These are phyloP conservation scores for Rhinoptilus africanus DNA, from an alignment of 2,113 vertebrate genomes.

Conservation along the genomic window DNA sequence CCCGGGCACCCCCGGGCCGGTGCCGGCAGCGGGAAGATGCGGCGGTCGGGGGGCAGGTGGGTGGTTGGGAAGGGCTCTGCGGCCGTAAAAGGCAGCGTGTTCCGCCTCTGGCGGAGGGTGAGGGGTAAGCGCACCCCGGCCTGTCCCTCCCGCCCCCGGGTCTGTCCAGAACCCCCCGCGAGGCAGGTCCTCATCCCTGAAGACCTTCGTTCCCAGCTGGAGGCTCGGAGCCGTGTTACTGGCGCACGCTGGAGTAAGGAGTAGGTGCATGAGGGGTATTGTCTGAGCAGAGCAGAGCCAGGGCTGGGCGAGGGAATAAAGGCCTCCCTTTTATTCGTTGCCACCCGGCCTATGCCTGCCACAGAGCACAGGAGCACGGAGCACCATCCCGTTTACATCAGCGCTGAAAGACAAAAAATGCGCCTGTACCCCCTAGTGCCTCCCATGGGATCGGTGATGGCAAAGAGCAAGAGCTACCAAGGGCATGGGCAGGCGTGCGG, in stretches of 20 bases:
- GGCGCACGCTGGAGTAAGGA: neutral
- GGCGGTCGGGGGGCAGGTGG: accelerated
- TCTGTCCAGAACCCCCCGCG: accelerated
- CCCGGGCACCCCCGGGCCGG: neutral
- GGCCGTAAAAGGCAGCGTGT: neutral
- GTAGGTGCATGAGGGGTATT: accelerated
- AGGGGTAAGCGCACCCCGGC: accelerated
- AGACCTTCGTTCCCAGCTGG: neutral
- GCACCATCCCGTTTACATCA: neutral
- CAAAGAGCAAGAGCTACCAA: neutral
- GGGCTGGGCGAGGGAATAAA: neutral
- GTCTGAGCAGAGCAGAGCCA: neutral
- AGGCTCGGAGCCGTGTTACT: neutral
- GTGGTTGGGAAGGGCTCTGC: neutral
- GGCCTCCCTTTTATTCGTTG: neutral
- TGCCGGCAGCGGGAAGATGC: neutral
- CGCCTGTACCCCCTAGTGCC: neutral
- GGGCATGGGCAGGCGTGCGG: neutral
- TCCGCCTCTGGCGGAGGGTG: neutral
- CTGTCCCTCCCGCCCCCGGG: neutral
- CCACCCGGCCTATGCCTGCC: neutral
- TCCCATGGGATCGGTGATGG: neutral
- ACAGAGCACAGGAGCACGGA: neutral
- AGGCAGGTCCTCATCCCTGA: neutral
- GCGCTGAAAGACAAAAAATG: neutral